Conservation (phyloP, 2,888 invertebrate genomes). For the Amphipoea lucens region DNA sequence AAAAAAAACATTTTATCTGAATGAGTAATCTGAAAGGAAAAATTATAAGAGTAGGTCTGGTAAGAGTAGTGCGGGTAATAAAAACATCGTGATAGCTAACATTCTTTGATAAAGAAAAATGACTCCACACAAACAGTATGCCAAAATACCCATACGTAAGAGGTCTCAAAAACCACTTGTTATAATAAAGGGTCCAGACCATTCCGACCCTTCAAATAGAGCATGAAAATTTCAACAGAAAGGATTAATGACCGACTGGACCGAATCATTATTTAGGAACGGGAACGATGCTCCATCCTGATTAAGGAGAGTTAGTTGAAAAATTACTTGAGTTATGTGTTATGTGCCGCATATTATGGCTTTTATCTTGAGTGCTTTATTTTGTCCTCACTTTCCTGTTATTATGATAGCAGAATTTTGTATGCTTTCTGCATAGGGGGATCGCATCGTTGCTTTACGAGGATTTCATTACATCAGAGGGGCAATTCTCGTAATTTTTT, state of each 20-base stretch:
- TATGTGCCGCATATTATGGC: conserved; percentile 53
- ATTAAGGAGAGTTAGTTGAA: conserved; percentile 66
- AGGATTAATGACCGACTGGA: conserved; percentile 74
- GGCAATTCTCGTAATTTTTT: neutral
- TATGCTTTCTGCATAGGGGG: conserved; percentile 12
- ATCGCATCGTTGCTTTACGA: neutral
- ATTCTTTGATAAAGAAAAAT: conserved; percentile 31
- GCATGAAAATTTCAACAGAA: conserved; percentile 78
- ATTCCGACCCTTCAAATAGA: conserved; percentile 78
- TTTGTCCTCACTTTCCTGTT: conserved; percentile 47
- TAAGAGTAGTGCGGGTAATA: neutral
- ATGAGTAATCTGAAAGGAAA: neutral
- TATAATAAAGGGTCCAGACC: conserved; percentile 71
- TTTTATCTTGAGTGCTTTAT: conserved; percentile 61
- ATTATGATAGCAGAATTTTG: conserved; percentile 30
- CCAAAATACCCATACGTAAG: conserved; percentile 47
- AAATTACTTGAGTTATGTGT: conserved; percentile 69
- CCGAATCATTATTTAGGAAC: conserved; percentile 76
- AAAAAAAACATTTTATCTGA: conserved; percentile 3
- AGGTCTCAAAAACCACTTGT: conserved; percentile 63
- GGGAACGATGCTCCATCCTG: conserved; percentile 55
- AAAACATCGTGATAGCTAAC: neutral
- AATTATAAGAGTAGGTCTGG: neutral
- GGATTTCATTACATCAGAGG: conserved; percentile 1
- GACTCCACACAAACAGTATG: conserved; percentile 34